Evolutionary conservation across 2,113 vertebrate species (phyloP).

Genomic region (Eurypyga helias): DNA sequence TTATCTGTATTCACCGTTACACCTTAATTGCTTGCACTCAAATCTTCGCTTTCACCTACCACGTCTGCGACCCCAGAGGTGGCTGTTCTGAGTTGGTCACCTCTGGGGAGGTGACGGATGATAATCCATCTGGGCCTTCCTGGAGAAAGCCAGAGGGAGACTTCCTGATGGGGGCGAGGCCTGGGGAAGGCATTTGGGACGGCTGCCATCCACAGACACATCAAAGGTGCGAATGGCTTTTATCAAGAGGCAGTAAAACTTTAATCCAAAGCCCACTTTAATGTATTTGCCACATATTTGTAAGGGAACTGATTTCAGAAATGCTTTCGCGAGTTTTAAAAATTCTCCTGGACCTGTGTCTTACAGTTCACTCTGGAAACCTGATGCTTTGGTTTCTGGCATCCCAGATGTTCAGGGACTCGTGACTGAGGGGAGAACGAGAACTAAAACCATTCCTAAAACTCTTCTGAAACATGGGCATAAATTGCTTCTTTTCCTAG

Average conservation of each 20-base stretch:
- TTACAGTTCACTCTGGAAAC: slow-evolving; percentile 27
- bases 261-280: slow-evolving; percentile 46
- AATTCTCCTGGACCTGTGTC: slow-evolving; percentile 31
- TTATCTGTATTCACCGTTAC: neutral
- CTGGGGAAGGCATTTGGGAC: slow-evolving; percentile 50
- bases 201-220: slow-evolving; percentile 41
- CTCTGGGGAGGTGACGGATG: neutral
- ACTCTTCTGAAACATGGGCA: neutral
- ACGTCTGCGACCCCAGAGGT: neutral
- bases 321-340: slow-evolving; percentile 36
- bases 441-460: neutral
- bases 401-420: slow-evolving; percentile 26
- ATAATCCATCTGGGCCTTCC: neutral
- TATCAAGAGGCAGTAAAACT: slow-evolving; percentile 56
- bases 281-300: slow-evolving; percentile 51
- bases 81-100: neutral
- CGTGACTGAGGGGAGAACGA: neutral
- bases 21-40: neutral
- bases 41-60: neutral
- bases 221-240: slow-evolving; percentile 59
- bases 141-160: neutral
- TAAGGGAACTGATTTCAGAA: slow-evolving; percentile 47
- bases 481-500: neutral
- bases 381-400: slow-evolving; percentile 32
- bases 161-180: neutral